A percentile compares a stretch with the other conserved stretches of the same genome.
phyloP scores from a whole-genome alignment of 2,113 vertebrate species.

The Amblyornis subalaris region DNA sequence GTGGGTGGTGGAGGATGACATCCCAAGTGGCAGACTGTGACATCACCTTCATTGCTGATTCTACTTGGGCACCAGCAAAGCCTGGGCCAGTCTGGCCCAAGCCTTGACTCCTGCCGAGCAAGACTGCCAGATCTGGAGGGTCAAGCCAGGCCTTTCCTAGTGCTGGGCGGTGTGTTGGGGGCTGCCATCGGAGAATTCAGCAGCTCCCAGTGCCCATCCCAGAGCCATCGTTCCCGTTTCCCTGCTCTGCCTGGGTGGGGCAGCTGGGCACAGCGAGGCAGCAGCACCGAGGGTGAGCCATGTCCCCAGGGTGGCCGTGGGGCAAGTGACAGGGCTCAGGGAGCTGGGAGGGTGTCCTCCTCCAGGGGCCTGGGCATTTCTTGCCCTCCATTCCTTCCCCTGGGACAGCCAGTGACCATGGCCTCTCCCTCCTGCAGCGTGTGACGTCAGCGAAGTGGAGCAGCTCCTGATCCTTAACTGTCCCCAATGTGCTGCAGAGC shows the following conservation, averaged over 20 bases:
- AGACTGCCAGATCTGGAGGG: not conserved
- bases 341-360: not conserved
- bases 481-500: not conserved
- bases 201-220: not conserved
- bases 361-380: not conserved
- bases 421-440: not conserved
- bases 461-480: not conserved
- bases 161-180: not conserved
- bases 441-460: not conserved
- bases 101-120: too few species aligned
- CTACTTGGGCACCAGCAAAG: not conserved
- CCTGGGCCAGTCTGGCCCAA: not conserved
- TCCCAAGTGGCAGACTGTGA: not conserved
- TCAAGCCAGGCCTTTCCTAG: not conserved
- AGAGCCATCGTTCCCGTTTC: not conserved
- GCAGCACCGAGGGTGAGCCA: not conserved
- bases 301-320: fast-evolving
- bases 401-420: not conserved
- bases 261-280: fast-evolving
- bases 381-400: not conserved
- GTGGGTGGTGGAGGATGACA: not conserved
- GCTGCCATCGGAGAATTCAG: not conserved
- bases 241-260: not conserved
- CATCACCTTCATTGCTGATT: fast-evolving
- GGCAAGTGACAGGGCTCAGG: not conserved